A percentile compares a stretch with the other conserved stretches of the same genome.
Evolutionary conservation across 2,888 invertebrate species (phyloP).

Genomic region (Acanthoscelides obtectus): DNA sequence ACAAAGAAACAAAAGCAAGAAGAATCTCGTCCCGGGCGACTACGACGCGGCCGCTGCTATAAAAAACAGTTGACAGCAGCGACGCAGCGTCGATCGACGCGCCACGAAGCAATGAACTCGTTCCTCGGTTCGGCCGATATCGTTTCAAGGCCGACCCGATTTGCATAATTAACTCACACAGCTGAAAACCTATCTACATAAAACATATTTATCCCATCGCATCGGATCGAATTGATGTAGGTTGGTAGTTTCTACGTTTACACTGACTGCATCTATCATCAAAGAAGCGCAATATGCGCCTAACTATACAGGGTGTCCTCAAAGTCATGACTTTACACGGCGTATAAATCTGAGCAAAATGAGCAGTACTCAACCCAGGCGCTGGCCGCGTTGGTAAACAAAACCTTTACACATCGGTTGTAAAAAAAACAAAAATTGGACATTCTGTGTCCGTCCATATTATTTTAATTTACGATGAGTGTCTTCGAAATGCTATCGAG

Average conservation of each 20-base stretch:
- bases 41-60: background rate
- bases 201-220: background rate
- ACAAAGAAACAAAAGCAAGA: background rate
- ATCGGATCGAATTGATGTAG: background rate
- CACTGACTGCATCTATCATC: too few relatives aligned
- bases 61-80: background rate
- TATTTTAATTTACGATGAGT: too few relatives aligned
- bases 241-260: background rate
- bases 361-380: too few relatives aligned
- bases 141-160: background rate
- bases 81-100: background rate
- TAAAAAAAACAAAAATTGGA: too few relatives aligned
- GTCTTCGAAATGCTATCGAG: too few relatives aligned
- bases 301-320: too few relatives aligned
- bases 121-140: background rate
- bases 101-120: background rate
- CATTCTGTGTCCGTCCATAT: too few relatives aligned
- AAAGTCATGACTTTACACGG: too few relatives aligned
- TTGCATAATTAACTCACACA: background rate
- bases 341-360: too few relatives aligned
- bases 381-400: too few relatives aligned
- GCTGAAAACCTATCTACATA: background rate
- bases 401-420: too few relatives aligned
- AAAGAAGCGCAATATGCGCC: too few relatives aligned
- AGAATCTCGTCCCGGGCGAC: background rate